Percentiles rank a stretch among this genome's conserved stretches.
Evolutionary conservation across 1,140 invertebrate genomes (phyloP).

Genomic region (Scaptomyza hsui): DNA sequence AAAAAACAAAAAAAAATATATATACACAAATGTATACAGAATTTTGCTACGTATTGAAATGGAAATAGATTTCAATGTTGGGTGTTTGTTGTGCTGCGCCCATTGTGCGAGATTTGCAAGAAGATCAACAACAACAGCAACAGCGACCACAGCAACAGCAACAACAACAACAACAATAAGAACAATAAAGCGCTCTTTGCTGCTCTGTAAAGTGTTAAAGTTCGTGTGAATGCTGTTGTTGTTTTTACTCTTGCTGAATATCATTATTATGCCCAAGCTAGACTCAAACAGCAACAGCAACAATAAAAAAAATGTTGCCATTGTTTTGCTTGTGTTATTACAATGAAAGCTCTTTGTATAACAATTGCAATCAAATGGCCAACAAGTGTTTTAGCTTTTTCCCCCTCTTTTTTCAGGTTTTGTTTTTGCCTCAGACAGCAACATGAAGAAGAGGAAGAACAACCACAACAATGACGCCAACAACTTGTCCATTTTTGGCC

Average conservation of each 20-base stretch:
- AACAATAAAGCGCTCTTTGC: slow-evolving; percentile 37
- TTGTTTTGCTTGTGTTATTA: slow-evolving; percentile 75
- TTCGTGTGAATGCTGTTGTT: slow-evolving; percentile 65
- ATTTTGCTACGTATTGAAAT: slow-evolving; percentile 69
- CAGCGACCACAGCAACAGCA: slow-evolving; percentile 35
- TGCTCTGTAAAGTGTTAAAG: slow-evolving; percentile 59
- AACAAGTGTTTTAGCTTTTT: slow-evolving; percentile 63
- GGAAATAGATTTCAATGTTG: slow-evolving; percentile 60
- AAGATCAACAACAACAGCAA: slow-evolving; percentile 35
- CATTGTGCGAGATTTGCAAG: slow-evolving; percentile 46
- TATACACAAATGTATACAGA: slow-evolving; percentile 29
- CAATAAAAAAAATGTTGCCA: slow-evolving; percentile 46
- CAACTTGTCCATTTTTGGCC: slow-evolving; percentile 72
- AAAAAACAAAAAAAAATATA: slow-evolving; percentile 24
- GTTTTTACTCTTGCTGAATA: slow-evolving; percentile 52
- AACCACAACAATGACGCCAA: slow-evolving; percentile 44
- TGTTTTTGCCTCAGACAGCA: neutral
- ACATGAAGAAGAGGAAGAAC: no score
- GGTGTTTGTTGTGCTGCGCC: slow-evolving; percentile 26
- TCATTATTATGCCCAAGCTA: slow-evolving; percentile 68
- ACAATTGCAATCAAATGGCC: slow-evolving; percentile 57
- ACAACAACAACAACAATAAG: slow-evolving; percentile 34
- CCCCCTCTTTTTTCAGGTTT: neutral
- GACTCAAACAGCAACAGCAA: slow-evolving; percentile 28
- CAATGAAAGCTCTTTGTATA: slow-evolving; percentile 78